These are phyloP conservation scores for Pheosia gnoma DNA, from an alignment of 2,888 invertebrate genomes.

Conservation along the genomic window DNA sequence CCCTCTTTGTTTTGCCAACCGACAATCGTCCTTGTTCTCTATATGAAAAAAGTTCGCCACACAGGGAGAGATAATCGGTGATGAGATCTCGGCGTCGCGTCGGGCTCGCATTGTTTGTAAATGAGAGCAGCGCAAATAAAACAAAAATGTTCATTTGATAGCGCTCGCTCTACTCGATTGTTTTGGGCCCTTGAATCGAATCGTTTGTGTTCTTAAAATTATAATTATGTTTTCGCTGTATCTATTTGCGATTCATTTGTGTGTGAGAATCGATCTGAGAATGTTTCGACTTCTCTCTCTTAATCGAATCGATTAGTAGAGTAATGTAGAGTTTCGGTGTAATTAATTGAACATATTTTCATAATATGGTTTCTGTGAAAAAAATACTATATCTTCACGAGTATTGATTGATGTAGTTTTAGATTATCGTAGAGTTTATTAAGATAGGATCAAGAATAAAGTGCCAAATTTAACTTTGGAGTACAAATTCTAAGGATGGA, in stretches of 20 bases:
- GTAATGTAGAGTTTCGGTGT: not conserved
- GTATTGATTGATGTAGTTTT: not conserved
- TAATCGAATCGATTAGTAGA: constrained; percentile 18
- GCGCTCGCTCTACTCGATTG: constrained; percentile 53
- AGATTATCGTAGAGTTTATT: constrained; percentile 6
- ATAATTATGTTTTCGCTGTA: constrained; percentile 43
- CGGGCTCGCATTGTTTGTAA: constrained; percentile 76
- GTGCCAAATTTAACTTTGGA: not conserved
- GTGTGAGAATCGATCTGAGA: not conserved
- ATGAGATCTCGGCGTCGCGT: constrained; percentile 64
- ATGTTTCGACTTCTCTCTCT: too few species aligned
- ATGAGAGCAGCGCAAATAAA: constrained; percentile 67
- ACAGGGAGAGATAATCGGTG: constrained; percentile 66
- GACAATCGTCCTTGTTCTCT: constrained; percentile 45
- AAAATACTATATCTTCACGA: not conserved
- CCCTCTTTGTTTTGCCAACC: constrained; percentile 55
- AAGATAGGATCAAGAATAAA: constrained; percentile 8
- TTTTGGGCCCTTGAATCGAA: constrained; percentile 49
- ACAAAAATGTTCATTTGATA: constrained; percentile 60
- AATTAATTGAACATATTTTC: too few species aligned
- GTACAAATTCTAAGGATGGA: too few species aligned
- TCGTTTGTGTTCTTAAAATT: constrained; percentile 44
- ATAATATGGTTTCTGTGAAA: not conserved
- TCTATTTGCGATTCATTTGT: constrained; percentile 31
- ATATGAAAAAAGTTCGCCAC: constrained; percentile 33